These are phyloP conservation scores for Callyntrura guangdongensis DNA, from an alignment of 2,888 invertebrate species.

Conservation along the genomic window DNA sequence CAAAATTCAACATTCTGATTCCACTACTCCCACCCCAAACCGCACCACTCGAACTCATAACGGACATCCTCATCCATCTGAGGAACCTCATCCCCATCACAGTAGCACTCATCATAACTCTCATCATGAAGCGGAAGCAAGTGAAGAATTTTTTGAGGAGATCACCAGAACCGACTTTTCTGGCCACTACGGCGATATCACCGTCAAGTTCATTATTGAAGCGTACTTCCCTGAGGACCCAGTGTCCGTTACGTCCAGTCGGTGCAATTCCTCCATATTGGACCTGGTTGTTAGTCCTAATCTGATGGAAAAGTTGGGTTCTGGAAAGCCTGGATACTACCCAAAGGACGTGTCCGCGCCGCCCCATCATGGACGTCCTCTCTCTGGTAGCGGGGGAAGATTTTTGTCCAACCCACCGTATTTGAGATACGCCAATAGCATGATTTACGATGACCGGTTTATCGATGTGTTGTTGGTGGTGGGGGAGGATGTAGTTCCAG, in stretches of 20 bases:
- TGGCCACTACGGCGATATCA: constrained; percentile 73
- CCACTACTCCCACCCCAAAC: no score
- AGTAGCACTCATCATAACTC: no score
- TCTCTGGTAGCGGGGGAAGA: constrained; percentile 67
- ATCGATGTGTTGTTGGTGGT: constrained; percentile 79
- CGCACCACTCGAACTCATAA: background rate
- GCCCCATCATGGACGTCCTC: constrained; percentile 12
- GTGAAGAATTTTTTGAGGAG: constrained; percentile 69
- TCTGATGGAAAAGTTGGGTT: constrained; percentile 48
- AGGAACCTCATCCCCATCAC: background rate
- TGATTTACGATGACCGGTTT: constrained; percentile 81
- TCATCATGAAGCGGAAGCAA: constrained; percentile 27
- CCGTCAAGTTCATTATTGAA: constrained; percentile 77
- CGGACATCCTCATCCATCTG: background rate
- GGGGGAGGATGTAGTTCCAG: constrained; percentile 78
- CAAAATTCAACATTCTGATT: background rate
- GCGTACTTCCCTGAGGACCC: constrained; percentile 82
- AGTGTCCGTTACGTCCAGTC: constrained; percentile 50
- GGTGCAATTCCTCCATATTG: constrained; percentile 64
- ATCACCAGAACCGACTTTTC: constrained; percentile 63
- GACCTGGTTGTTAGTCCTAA: constrained; percentile 26
- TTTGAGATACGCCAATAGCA: constrained; percentile 77
- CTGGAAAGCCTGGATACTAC: constrained; percentile 47
- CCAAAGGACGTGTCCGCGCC: constrained; percentile 30
- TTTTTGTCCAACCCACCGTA: constrained; percentile 77